Conservation (phyloP, 1,140 invertebrate species). For the Mya arenaria region DNA sequence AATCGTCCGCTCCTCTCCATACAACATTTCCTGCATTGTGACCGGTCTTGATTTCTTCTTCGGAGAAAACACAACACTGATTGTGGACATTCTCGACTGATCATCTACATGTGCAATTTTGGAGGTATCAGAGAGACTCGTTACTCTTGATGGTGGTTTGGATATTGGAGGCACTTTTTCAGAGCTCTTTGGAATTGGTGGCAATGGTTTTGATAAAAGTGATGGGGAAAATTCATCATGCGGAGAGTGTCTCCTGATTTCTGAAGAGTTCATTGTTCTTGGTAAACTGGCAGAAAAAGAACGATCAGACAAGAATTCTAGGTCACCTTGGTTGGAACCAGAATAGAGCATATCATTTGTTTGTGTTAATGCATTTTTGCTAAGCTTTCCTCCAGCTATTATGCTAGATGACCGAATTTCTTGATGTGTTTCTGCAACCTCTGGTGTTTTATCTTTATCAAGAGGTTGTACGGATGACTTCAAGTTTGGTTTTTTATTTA, state of each 20-base stretch:
- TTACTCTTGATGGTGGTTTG: background rate
- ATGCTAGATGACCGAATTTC: no score
- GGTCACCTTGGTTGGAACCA: no score
- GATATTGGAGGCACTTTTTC: background rate
- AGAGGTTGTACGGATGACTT: no score
- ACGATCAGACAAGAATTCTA: no score
- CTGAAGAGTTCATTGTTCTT: constrained; percentile 31
- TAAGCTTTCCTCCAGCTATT: no score
- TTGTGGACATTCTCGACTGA: constrained; percentile 3
- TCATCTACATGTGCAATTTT: no score
- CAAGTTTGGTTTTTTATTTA: no score
- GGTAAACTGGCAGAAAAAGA: constrained; percentile 43
- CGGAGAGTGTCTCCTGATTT: constrained; percentile 21
- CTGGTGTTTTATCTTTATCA: no score
- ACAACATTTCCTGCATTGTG: constrained; percentile 45
- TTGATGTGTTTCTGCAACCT: no score
- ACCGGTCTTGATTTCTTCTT: constrained; percentile 40
- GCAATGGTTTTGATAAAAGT: background rate
- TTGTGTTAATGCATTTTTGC: no score
- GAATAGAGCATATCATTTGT: no score
- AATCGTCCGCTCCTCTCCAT: background rate
- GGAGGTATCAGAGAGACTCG: background rate
- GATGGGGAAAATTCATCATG: background rate
- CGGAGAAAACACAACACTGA: constrained; percentile 45
- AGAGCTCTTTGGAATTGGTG: background rate